phyloP scores from a whole-genome alignment of 1,140 invertebrate genomes.

The Odontomachus brunneus region DNA sequence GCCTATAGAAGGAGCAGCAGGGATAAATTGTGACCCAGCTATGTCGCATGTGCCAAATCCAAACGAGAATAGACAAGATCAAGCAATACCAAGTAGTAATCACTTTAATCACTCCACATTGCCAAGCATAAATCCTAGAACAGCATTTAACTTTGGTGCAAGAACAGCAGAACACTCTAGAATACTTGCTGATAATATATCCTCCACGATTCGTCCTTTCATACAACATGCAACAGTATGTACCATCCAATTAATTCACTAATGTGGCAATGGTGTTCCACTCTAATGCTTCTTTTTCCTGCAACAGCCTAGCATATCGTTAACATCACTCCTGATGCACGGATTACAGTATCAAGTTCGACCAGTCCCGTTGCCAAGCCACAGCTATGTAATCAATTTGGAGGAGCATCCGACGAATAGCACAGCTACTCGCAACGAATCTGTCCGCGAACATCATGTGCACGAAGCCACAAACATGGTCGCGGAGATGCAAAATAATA shows the following conservation, averaged over 20 bases:
- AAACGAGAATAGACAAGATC: conserved; percentile 22
- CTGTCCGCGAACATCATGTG: conserved; percentile 68
- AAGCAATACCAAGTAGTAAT: not conserved
- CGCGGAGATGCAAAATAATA: conserved; percentile 65
- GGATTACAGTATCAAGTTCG: conserved; percentile 66
- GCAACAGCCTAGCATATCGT: conserved; percentile 74
- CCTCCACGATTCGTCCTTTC: conserved; percentile 85
- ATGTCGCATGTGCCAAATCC: conserved; percentile 3
- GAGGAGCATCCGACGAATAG: conserved; percentile 72
- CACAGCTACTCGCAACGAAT: conserved; percentile 43
- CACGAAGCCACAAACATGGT: conserved; percentile 68
- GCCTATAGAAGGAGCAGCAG: not conserved
- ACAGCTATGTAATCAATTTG: conserved; percentile 79
- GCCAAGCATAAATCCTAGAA: conserved; percentile 21
- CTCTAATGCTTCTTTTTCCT: not conserved
- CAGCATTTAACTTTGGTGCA: conserved; percentile 77
- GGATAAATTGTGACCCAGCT: not conserved
- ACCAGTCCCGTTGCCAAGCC: conserved; percentile 30
- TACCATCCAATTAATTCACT: conserved; percentile 3
- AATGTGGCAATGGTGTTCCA: not conserved
- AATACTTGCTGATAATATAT: conserved; percentile 85
- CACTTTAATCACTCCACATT: conserved; percentile 19
- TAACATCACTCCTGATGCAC: conserved; percentile 78
- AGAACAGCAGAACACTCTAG: conserved; percentile 83
- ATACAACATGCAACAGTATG: conserved; percentile 84